Evolutionary conservation across 2,113 vertebrate genomes (phyloP).

Genomic region (Sula dactylatra): DNA sequence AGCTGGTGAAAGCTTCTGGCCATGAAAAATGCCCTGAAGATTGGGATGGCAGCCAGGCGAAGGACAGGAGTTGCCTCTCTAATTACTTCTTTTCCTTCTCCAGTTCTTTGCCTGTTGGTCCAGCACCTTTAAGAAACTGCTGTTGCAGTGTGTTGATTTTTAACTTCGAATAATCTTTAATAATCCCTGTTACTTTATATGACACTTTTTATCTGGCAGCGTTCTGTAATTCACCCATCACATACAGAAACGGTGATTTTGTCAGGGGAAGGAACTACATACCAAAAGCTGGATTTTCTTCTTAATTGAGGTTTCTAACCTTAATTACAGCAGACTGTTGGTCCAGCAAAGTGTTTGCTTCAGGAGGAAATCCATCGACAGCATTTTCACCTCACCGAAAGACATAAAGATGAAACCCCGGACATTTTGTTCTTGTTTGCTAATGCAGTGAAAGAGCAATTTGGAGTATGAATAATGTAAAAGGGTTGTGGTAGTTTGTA

Average conservation of each 20-base stretch:
- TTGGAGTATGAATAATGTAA: slow-evolving; percentile 47
- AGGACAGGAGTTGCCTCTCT: neutral
- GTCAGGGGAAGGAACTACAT: neutral
- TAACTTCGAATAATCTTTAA: neutral
- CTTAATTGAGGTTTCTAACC: slow-evolving; percentile 66
- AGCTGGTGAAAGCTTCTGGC: neutral
- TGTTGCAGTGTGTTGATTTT: neutral
- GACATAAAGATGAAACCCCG: neutral
- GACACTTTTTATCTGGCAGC: neutral
- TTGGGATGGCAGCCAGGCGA: neutral
- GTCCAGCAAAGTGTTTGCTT: slow-evolving; percentile 43
- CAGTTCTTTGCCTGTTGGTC: neutral
- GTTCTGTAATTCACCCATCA: neutral
- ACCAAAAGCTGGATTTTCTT: neutral
- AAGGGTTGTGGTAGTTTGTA: neutral
- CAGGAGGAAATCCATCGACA: slow-evolving; percentile 15
- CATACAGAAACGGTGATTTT: neutral
- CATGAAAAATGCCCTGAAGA: neutral
- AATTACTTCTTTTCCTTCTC: neutral
- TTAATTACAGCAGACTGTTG: slow-evolving; percentile 46
- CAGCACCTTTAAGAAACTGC: neutral
- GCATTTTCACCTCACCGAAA: slow-evolving; percentile 16
- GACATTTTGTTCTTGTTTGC: slow-evolving; percentile 1
- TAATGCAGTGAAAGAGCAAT: slow-evolving; percentile 17
- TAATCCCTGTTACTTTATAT: neutral